Evolutionary conservation across 2,113 vertebrate species (phyloP).

Genomic region (Sebastes fasciatus): DNA sequence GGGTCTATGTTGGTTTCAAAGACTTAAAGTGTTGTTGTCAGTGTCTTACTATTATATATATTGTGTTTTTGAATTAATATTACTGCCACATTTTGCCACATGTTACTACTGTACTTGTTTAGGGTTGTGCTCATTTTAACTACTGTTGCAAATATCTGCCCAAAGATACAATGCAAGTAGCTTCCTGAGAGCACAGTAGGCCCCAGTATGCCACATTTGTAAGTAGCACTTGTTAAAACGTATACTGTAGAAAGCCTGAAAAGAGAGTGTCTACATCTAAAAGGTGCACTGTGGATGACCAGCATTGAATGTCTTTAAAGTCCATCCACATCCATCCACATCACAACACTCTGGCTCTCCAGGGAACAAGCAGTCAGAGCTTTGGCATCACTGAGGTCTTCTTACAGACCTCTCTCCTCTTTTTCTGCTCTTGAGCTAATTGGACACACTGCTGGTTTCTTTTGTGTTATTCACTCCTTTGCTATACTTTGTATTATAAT

Average conservation of each 20-base stretch:
- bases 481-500: background rate
- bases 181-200: background rate
- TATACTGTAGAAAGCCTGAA: background rate
- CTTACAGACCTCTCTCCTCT: constrained; percentile 13
- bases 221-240: background rate
- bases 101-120: background rate
- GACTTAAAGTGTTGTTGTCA: no score
- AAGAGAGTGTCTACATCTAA: background rate
- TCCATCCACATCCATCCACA: background rate
- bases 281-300: constrained; percentile 19
- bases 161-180: background rate
- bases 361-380: constrained; percentile 16
- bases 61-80: background rate
- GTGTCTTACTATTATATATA: background rate
- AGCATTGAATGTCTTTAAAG: constrained; percentile 16
- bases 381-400: constrained; percentile 28
- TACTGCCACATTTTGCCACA: background rate
- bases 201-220: background rate
- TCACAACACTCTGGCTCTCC: background rate
- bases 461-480: constrained; percentile 3
- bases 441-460: constrained; percentile 26
- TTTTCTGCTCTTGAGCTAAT: constrained; percentile 41
- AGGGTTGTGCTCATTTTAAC: background rate
- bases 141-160: background rate
- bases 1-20: no score